These are phyloP conservation scores for Celastrina argiolus DNA, from an alignment of 2,888 invertebrate species.

Conservation along the genomic window DNA sequence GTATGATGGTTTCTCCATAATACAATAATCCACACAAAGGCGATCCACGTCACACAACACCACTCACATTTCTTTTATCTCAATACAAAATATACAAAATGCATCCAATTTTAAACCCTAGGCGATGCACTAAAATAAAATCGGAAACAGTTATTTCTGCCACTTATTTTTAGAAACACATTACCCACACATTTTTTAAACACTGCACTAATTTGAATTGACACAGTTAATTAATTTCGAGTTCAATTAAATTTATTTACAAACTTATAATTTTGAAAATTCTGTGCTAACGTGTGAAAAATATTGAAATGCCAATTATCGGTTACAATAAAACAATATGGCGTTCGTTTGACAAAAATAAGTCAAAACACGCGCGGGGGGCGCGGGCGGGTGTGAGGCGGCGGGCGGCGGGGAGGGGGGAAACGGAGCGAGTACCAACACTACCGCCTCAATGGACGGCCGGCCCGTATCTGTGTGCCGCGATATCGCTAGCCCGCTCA, in stretches of 20 bases:
- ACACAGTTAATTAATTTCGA: slow-evolving; percentile 12
- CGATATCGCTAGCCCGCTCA: slow-evolving; percentile 64
- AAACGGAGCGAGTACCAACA: slow-evolving; percentile 44
- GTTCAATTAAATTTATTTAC: not conserved
- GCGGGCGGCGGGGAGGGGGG: slow-evolving; percentile 54
- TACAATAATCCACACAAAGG: slow-evolving; percentile 52
- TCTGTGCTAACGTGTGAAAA: slow-evolving; percentile 13
- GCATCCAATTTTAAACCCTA: slow-evolving; percentile 53
- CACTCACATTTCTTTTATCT: slow-evolving; percentile 31
- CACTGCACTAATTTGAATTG: slow-evolving; percentile 28
- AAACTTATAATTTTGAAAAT: not conserved
- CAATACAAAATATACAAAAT: slow-evolving; percentile 38
- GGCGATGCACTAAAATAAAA: slow-evolving; percentile 54
- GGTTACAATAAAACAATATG: slow-evolving; percentile 57
- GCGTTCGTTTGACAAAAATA: slow-evolving; percentile 64
- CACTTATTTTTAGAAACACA: slow-evolving; percentile 32
- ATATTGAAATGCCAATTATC: slow-evolving; percentile 33
- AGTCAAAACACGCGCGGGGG: slow-evolving; percentile 59
- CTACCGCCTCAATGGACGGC: slow-evolving; percentile 59
- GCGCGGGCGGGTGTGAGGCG: slow-evolving; percentile 43
- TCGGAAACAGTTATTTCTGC: slow-evolving; percentile 44
- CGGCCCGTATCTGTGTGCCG: slow-evolving; percentile 58
- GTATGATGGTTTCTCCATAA: slow-evolving; percentile 69
- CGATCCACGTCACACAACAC: slow-evolving; percentile 36
- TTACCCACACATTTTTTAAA: slow-evolving; percentile 42